Evolutionary conservation across 2,113 vertebrate species (phyloP).

Genomic region (Panthera uncia): DNA sequence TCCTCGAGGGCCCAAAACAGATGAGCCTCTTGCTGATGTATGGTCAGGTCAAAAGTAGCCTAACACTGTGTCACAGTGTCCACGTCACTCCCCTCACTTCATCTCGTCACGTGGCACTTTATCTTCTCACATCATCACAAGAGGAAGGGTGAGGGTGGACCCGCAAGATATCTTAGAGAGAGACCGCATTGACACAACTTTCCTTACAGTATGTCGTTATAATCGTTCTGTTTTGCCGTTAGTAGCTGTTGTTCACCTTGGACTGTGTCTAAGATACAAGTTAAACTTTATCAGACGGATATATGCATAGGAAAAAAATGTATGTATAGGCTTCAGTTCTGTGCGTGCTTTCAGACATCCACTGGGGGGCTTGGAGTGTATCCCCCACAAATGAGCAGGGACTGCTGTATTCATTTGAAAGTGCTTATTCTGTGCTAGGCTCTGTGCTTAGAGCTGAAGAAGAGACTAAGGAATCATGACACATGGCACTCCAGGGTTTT

Average conservation of each 20-base stretch:
- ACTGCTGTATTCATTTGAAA: background rate
- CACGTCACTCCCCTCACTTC: background rate
- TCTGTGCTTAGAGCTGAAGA: background rate
- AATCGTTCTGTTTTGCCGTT: background rate
- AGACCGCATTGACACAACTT: background rate
- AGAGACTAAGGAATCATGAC: background rate
- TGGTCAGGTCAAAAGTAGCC: background rate
- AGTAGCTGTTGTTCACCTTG: background rate
- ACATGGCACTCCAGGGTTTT: fast-evolving
- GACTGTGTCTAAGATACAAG: background rate
- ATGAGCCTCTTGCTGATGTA: background rate
- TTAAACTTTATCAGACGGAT: background rate
- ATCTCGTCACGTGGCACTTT: background rate
- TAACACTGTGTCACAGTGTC: background rate
- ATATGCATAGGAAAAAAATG: background rate
- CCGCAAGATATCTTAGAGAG: background rate
- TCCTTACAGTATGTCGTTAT: background rate
- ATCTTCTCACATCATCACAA: background rate
- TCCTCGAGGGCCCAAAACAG: background rate
- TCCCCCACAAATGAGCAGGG: background rate
- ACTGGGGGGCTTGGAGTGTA: background rate
- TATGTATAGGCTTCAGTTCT: background rate
- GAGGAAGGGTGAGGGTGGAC: background rate
- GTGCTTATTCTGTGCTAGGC: background rate
- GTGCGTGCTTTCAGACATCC: background rate